Evolutionary conservation across 2,113 vertebrate genomes (phyloP).

Genomic region (Xenopus laevis): DNA sequence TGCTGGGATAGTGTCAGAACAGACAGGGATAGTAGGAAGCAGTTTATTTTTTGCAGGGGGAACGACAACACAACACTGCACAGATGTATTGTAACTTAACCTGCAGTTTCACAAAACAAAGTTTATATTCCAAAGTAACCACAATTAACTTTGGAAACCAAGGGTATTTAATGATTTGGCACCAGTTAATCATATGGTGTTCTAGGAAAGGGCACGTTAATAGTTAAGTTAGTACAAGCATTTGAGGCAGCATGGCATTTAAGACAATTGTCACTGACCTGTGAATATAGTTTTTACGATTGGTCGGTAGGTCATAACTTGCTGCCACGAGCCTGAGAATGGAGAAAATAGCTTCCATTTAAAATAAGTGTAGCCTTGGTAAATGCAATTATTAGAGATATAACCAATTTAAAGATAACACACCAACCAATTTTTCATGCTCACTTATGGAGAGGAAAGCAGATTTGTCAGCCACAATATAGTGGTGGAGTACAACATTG

Average conservation of each 20-base stretch:
- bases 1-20: constrained; percentile 47
- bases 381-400: no score
- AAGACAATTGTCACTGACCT: constrained; percentile 67
- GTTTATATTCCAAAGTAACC: not conserved
- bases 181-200: not conserved
- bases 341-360: no score
- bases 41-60: constrained; percentile 68
- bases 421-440: no score
- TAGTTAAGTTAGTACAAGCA: not conserved
- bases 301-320: constrained; percentile 96
- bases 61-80: constrained; percentile 72
- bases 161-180: constrained; percentile 33
- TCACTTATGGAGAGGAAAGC: no score
- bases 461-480: constrained; percentile 67
- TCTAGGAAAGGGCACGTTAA: not conserved
- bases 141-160: not conserved
- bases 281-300: constrained; percentile 98
- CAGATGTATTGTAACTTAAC: constrained; percentile 70
- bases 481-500: constrained; percentile 73
- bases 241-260: not conserved
- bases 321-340: constrained; percentile 87
- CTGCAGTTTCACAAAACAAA: constrained; percentile 45
- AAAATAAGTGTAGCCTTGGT: no score
- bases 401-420: no score
- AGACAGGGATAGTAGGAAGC: constrained; percentile 70